Evolutionary conservation across 2,113 vertebrate genomes (phyloP), one percentile per base, ranked within the genome.

Genomic region (Podocnemis expansa): DNA sequence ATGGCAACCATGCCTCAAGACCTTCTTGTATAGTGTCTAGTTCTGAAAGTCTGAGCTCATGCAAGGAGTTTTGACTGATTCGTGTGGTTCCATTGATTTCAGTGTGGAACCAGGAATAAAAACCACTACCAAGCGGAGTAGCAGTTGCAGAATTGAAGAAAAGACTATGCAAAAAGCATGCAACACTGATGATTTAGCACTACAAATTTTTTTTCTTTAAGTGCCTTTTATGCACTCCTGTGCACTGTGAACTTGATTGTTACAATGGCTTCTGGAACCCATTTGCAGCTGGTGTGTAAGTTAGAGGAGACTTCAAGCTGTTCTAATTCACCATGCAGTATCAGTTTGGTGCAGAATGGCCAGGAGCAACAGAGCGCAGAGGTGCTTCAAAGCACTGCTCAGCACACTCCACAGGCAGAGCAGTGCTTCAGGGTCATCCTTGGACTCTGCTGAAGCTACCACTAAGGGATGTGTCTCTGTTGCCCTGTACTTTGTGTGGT

Each of bases 381-480:
- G 9, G 2, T 38, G 41, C 21, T 75, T 56, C 34, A 25, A 8
- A 3, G 9, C 0, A 43, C 89, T 86, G 1, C 49, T 78, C 19
- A 1, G 2, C 43, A 27, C 1, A 5, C 3, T 1, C 83, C 43
- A 19, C 3, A 24, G 13, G 10, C 34, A 0, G 0, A 82, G 79
- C 51, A 4, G 10, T 6, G 5, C 93, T 75, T 2, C 49, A 73
- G 60, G 12, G 12, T 11, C 11, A 85, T 4, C 1, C 7, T 81
- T 0, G 0, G 9, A 5, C 11, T 89, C 51, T 60, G 67, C 6
- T 47, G 8, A 80, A 55, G 78, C 14, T 52, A 76, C 19, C 3
- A n/a, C 8, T 3, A 82, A 29, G 52, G 19, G 12, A 29, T 38
- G 82, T 52, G 3, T 17, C 51, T 13, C 2, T 93, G 43, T 75